Base-by-base conservation (phyloP, 2,888 invertebrate species). In the Chaitophorus viminalis region DNA sequence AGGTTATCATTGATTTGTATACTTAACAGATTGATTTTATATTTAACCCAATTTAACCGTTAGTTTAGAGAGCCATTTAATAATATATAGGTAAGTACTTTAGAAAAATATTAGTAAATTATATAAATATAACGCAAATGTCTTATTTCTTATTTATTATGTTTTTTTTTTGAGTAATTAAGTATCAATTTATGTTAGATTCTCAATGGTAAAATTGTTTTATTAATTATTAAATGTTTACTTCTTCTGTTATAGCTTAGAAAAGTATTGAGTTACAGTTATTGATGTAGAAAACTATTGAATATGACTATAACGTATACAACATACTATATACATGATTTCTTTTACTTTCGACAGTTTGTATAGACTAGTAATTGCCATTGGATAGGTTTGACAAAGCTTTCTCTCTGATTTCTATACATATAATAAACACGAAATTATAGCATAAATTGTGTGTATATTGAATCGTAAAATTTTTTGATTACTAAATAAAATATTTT, bases 301-400 rank as follows among this genome's bases (percentile, higher is more conserved):
- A 39, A 31, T 52, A 39, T 46, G 84, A 68, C 29, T 76, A 46
- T 46, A 46, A 46, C 11, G 11, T 46, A 46, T 9, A 46, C 46
- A 76, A 84, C 46, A 33, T 18, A 31, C 25, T 75, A 54, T 39
- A 83, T 39, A 68, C 31, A 25, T 77, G 65, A 77, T 85, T 85
- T 85, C 84, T 85, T 77, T 85, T 85, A 85, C 84, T 85, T 85
- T 85, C 84, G 52, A 85, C 77, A 68, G 52, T 77, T 77, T 33
- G 76, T 76, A 46, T 74, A 76, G 31, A 83, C 36, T 75, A 60
- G 75, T 60, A 39, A 83, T 83, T 39, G n/a, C 65, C 31, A 76
- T 77, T 75, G 21, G 29, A 75, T 83, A 60, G 83, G 75, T 75
- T 36, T 31, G n/a, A 77, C 29, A 52, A 85, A 77, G 84, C 84